Evolutionary conservation across 1,140 invertebrate species (phyloP).

Genomic region (Drosophila leontia): DNA sequence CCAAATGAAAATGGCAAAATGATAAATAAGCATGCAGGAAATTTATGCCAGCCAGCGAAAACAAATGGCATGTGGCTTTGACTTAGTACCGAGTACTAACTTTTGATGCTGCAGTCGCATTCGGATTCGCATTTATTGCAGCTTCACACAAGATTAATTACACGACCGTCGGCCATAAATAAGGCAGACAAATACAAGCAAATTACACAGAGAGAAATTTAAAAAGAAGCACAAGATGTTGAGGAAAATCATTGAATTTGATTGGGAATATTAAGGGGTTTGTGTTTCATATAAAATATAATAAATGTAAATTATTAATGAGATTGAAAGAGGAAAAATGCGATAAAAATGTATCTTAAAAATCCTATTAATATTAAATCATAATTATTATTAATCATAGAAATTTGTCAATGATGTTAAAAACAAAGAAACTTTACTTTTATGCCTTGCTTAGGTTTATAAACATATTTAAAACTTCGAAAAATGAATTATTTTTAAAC

Average conservation of each 20-base stretch:
- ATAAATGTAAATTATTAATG: background rate
- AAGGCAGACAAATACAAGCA: constrained; percentile 53
- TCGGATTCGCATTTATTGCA: constrained; percentile 61
- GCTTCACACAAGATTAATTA: constrained; percentile 78
- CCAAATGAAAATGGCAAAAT: constrained; percentile 70
- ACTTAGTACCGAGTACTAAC: constrained; percentile 54
- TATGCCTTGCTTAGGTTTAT: background rate
- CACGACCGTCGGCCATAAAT: constrained; percentile 68
- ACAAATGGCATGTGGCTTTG: constrained; percentile 61
- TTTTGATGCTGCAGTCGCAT: constrained; percentile 29
- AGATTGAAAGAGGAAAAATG: background rate
- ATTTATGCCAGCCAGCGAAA: constrained; percentile 57
- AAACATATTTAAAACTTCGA: background rate
- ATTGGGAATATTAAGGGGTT: background rate
- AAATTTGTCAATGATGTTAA: background rate
- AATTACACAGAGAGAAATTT: constrained; percentile 6
- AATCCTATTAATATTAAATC: background rate
- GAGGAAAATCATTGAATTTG: background rate
- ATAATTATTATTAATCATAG: background rate
- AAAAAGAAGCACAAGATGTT: too few relatives aligned
- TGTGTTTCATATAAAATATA: background rate
- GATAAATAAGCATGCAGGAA: constrained; percentile 52
- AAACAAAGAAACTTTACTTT: too few relatives aligned
- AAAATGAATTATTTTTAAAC: background rate
- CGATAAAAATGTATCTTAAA: background rate